Conservation (phyloP, 2,113 vertebrate genomes). For the Stigmatopora argus region DNA sequence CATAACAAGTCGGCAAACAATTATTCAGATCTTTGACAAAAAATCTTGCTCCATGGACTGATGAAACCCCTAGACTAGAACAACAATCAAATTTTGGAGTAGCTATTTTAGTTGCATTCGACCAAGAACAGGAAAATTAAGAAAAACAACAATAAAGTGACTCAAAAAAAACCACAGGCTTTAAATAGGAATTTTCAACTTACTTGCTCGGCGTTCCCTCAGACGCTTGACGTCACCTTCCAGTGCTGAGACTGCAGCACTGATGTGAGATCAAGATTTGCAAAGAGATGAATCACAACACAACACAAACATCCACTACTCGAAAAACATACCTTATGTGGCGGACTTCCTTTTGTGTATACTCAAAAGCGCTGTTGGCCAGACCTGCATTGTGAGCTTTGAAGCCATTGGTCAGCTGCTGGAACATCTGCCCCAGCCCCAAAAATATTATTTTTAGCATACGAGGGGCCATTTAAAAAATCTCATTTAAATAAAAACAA, state of each 20-base stretch:
- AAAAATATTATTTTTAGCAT: slow-evolving; percentile 2
- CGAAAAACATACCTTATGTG: slow-evolving; percentile 57
- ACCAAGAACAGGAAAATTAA: too few species aligned
- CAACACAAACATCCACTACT: neutral
- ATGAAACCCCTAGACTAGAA: too few species aligned
- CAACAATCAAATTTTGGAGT: too few species aligned
- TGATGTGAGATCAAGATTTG: slow-evolving; percentile 36
- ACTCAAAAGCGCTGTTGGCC: slow-evolving; percentile 59
- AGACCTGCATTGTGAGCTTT: slow-evolving; percentile 61
- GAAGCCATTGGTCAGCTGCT: slow-evolving; percentile 68
- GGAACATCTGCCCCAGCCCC: slow-evolving; percentile 57
- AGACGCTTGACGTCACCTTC: slow-evolving; percentile 65
- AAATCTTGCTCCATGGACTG: too few species aligned
- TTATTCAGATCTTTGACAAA: too few species aligned
- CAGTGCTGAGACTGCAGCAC: slow-evolving; percentile 63
- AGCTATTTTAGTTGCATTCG: too few species aligned
- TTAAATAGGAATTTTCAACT: neutral
- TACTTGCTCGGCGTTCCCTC: slow-evolving; percentile 14
- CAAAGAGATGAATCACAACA: neutral
- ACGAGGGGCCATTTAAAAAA: neutral
- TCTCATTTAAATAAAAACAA: too few species aligned
- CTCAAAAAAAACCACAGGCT: too few species aligned
- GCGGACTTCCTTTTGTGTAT: slow-evolving; percentile 53
- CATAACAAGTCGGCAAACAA: too few species aligned
- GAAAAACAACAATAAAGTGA: too few species aligned